These are phyloP conservation scores for Actinernus sp. DNA, from an alignment of 92 coral and sea anemone genomes.

Conservation along the genomic window DNA sequence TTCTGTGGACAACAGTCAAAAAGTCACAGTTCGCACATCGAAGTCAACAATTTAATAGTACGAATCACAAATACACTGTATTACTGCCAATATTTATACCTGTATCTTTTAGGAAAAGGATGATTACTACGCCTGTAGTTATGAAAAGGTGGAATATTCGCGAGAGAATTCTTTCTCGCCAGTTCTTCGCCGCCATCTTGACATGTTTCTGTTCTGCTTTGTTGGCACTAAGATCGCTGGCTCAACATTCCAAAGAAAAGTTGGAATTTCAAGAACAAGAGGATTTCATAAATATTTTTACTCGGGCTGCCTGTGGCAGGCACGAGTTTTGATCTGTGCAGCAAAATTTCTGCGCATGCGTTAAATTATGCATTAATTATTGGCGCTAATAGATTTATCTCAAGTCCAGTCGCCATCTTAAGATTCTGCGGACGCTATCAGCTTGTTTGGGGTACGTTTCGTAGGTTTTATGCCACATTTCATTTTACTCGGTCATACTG, in stretches of 20 bases:
- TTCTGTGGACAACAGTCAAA: slow-evolving; percentile 53
- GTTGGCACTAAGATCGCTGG: slow-evolving; percentile 12
- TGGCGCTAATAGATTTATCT: too few relatives aligned
- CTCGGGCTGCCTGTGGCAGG: too few relatives aligned
- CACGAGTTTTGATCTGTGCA: too few relatives aligned
- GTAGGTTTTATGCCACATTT: too few relatives aligned
- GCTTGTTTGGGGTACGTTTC: too few relatives aligned
- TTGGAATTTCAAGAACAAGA: too few relatives aligned
- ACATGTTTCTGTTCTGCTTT: slow-evolving; percentile 30
- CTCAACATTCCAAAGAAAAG: slow-evolving; percentile 4
- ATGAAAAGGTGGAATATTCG: slow-evolving; percentile 84
- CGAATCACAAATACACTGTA: neutral
- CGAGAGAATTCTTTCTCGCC: slow-evolving; percentile 81
- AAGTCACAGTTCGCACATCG: neutral
- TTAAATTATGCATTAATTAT: too few relatives aligned
- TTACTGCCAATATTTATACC: slow-evolving; percentile 38
- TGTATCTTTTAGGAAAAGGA: slow-evolving; percentile 85
- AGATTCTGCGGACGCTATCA: too few relatives aligned
- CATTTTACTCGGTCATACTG: too few relatives aligned
- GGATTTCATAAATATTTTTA: too few relatives aligned
- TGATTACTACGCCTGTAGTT: slow-evolving; percentile 80
- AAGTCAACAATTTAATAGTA: neutral
- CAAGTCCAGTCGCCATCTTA: too few relatives aligned
- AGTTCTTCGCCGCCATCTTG: slow-evolving; percentile 89
- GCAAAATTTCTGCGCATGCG: too few relatives aligned